Conservation (phyloP, 2,113 vertebrate species). For the Neodontobutis hainanensis region DNA sequence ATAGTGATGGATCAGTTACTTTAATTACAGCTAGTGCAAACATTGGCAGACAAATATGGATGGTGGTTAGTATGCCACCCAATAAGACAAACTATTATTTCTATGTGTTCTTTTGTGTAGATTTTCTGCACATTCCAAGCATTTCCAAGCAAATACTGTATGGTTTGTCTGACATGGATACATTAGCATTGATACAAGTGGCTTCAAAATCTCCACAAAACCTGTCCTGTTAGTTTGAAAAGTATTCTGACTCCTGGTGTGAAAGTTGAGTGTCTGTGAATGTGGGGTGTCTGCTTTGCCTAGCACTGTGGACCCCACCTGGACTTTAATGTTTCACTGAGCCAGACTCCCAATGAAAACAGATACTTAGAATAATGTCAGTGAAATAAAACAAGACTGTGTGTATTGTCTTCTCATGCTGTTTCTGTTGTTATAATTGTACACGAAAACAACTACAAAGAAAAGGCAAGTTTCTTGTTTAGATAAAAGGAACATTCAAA, state of each 20-base stretch:
- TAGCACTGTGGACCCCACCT: not conserved
- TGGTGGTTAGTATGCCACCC: not conserved
- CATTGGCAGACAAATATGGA: no score
- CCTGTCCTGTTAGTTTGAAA: no score
- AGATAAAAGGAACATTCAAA: no score
- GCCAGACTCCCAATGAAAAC: not conserved
- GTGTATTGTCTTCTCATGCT: not conserved
- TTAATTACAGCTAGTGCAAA: not conserved
- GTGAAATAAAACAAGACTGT: not conserved
- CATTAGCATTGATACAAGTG: no score
- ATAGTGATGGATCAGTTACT: not conserved
- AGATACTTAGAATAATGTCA: not conserved
- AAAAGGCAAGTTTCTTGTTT: no score
- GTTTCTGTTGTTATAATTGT: no score
- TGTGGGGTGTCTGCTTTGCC: constrained; percentile 9
- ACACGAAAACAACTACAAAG: no score
- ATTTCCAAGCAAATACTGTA: no score
- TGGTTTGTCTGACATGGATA: no score
- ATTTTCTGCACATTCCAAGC: no score
- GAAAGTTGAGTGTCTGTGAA: constrained; percentile 29
- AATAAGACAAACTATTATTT: not conserved
- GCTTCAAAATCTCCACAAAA: no score
- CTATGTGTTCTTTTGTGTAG: no score
- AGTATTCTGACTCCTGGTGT: not conserved
- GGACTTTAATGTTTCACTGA: not conserved